Base-by-base conservation (phyloP, 1,140 invertebrate genomes). In the Marisa cornuarietis region DNA sequence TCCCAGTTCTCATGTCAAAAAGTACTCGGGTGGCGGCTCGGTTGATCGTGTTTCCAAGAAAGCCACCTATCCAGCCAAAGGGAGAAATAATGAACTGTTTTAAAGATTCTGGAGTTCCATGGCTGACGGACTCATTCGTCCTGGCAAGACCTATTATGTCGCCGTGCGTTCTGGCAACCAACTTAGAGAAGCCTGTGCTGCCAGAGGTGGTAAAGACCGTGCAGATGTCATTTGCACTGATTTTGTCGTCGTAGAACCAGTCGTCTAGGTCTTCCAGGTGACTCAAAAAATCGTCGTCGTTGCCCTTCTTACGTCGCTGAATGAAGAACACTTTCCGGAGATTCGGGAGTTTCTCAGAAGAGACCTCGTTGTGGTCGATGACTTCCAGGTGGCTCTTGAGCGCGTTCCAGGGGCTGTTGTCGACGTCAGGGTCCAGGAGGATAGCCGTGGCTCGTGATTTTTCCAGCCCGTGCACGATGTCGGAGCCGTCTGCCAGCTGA, bases 201-300 rank as follows among this genome's bases (percentile, higher is more conserved):
- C 76, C 76, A 3, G 76, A 78, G 20, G 76, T 78, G 16, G 76
- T 78, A 20, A 78, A 78, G 6, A 78, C 68, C n/a, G 20, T 68
- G 9, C 42, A 54, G 13, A 54, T 26, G 51, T 78, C 76, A 13
- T 68, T 52, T 49, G 65, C 8, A 5, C 4, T 71, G 65, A 71
- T 42, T 20, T 69, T 24, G n/a, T 71, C 65, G 14, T 42, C 51
- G 16, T 26, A 14, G 52, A 22, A 78, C 68, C n/a, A 68, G 16
- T 68, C 49, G 10, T 69, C 66, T 24, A n/a, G 58, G 5, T 31
- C 26, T 52, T 75, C 18, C n/a, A 75, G 73, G 9, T n/a, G 13
- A 22, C 51, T 16, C 42, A 61, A 20, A 42, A 78, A 78, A 31
- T 69, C 65, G 24, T n/a, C 76, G 20, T 31, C 49, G 14, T 42